Evolutionary conservation across 2,113 vertebrate genomes (phyloP).

Genomic region (Neolamprologus kungweensis): DNA sequence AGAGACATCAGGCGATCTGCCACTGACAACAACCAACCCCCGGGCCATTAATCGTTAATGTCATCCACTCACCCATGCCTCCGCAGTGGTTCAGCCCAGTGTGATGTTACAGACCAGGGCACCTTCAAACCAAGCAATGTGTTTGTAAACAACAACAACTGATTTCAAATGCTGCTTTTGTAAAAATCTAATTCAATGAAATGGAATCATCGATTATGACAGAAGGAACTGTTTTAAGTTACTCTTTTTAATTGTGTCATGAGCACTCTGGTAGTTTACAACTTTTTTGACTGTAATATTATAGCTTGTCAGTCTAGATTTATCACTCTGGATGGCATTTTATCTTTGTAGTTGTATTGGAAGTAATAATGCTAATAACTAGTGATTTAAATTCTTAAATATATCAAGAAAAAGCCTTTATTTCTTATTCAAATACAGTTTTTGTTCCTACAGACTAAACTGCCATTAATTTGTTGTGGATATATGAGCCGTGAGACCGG

Average conservation of each 20-base stretch:
- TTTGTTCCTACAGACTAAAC: neutral
- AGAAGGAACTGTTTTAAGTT: neutral
- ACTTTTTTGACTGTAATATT: neutral
- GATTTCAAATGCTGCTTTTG: neutral
- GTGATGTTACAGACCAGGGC: constrained; percentile 41
- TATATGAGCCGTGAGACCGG: neutral
- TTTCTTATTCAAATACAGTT: neutral
- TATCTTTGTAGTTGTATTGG: neutral
- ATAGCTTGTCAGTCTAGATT: neutral
- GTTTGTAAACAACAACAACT: constrained; percentile 39
- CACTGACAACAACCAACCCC: constrained; percentile 52
- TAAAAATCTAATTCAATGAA: neutral
- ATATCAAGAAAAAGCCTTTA: neutral
- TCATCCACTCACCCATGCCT: constrained; percentile 31
- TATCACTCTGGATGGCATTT: neutral
- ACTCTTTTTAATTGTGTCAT: neutral
- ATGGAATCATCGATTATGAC: neutral
- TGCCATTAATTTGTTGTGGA: neutral
- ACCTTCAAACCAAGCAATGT: constrained; percentile 28
- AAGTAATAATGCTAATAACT: neutral
- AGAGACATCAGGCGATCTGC: constrained; percentile 50
- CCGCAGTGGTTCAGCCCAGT: neutral
- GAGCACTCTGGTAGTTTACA: neutral
- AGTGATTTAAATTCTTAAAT: neutral
- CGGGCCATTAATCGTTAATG: constrained; percentile 56